Base-by-base conservation (phyloP, 2,888 invertebrate genomes). In the Apamea monoglypha region DNA sequence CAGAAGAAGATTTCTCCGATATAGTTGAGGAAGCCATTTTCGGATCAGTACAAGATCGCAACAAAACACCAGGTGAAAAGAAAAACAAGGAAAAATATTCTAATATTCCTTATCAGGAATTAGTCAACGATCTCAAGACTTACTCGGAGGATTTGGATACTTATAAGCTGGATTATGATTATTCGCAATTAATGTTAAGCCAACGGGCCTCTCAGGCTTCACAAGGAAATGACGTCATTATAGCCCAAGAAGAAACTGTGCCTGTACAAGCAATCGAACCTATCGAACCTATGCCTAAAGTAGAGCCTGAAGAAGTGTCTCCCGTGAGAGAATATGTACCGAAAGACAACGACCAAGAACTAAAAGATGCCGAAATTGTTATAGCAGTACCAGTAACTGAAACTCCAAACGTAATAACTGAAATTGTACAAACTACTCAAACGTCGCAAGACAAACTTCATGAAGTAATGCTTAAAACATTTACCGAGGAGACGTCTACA, bases 1-100 rank as follows among this genome's bases (percentile, higher is more conserved):
- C 86, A n/a, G 91, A 93, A 89, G 89, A 88, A 73, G 90, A 92
- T 71, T 89, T 92, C 44, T 90, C 92, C 21, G 91, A 92, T 44
- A 87, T 94, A 72, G 79, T 96, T 25, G 97, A 97, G 93, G 96
- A 97, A 93, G 97, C 96, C 5, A 97, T 98, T 85, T 98, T 98
- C 91, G 97, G 97, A 67, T 98, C 97, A 18, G 97, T 98, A 21
- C 97, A 97, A 95, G 95, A 97, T 88, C 94, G 97, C 67, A 97
- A 94, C 80, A 93, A 90, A 89, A 77, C 79, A 67, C 36, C 78
- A 56, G 68, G 76, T 61, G 87, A 89, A 29, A 91, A 89, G 56
- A 92, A 83, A 84, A 70, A 53, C 8, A 86, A 81, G 21, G 84
- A 90, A 36, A 90, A 87, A 81, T 63, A 70, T 76, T 72, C 83